Evolutionary conservation across 2,888 invertebrate species (phyloP).

Genomic region (Patella ulyssiponensis): DNA sequence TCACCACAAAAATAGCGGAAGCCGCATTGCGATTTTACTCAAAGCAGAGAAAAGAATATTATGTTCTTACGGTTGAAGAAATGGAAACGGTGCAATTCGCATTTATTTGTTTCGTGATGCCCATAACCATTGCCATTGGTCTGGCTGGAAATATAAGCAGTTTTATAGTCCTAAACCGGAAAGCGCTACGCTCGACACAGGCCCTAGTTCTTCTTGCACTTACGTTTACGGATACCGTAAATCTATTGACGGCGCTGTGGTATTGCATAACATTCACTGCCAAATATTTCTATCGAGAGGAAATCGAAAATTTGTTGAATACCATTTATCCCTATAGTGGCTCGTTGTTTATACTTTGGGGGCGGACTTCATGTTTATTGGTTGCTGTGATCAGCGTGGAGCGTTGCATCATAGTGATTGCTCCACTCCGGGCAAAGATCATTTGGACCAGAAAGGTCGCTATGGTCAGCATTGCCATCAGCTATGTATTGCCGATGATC

Average conservation of each 20-base stretch:
- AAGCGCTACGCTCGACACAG: not conserved
- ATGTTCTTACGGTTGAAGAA: not conserved
- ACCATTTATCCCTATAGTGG: not conserved
- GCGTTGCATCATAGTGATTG: not conserved
- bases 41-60: not conserved
- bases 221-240: not conserved
- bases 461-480: not conserved
- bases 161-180: not conserved
- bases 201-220: not conserved
- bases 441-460: not conserved
- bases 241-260: not conserved
- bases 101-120: not conserved
- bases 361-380: not conserved
- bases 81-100: not conserved
- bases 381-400: not conserved
- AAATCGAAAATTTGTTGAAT: not conserved
- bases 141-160: not conserved
- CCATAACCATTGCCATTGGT: not conserved
- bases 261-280: not conserved
- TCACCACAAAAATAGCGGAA: not conserved
- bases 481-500: not conserved
- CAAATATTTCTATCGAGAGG: not conserved
- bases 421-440: not conserved
- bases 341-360: not conserved
- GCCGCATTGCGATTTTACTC: not conserved